Evolutionary conservation across 2,797 vertebrate genomes (phyloP).

Genomic region (Crenichthys baileyi): DNA sequence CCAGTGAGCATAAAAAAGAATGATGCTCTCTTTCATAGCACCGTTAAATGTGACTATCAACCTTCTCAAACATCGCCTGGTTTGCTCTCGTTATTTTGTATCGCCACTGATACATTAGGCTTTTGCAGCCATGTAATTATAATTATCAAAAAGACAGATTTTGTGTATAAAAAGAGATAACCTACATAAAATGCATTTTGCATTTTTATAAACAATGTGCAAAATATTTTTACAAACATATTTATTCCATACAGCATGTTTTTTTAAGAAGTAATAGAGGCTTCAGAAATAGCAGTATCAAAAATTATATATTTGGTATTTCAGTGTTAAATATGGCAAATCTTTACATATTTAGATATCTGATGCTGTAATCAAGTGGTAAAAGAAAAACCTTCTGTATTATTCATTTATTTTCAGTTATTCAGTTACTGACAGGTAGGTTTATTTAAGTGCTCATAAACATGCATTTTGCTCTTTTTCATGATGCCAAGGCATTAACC

Average conservation of each 20-base stretch:
- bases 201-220: too few relatives aligned
- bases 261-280: not conserved
- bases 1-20: not conserved
- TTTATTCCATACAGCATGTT: not conserved
- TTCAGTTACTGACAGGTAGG: too few relatives aligned
- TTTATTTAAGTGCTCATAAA: too few relatives aligned
- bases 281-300: not conserved
- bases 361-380: not conserved
- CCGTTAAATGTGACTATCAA: not conserved
- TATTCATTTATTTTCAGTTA: too few relatives aligned
- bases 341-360: not conserved
- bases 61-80: not conserved
- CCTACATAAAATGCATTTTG: too few relatives aligned
- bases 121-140: not conserved
- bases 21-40: not conserved
- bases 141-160: not conserved
- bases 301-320: not conserved
- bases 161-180: too few relatives aligned
- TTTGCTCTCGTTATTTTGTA: not conserved
- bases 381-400: too few relatives aligned
- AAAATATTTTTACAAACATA: not conserved
- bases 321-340: not conserved
- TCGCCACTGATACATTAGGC: not conserved
- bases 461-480: not conserved
- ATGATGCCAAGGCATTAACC: not conserved